phyloP scores from a whole-genome alignment of 2,797 vertebrate genomes.

The Rhadinocentrus ornatus region DNA sequence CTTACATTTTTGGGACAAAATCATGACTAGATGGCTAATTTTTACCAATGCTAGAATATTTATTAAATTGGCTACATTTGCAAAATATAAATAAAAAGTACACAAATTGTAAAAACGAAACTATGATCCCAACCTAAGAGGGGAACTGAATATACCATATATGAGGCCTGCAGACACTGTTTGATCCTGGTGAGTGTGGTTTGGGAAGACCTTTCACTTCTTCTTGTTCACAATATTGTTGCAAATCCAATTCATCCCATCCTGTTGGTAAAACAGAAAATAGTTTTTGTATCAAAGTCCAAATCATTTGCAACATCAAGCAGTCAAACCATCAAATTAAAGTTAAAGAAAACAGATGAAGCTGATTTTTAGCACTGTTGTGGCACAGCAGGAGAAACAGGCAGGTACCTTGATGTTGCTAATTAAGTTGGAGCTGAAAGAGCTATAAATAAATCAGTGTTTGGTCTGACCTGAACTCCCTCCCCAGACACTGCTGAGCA shows the following conservation, averaged over 20 bases:
- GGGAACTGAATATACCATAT: constrained; percentile 11
- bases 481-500: constrained; percentile 91
- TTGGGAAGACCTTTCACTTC: constrained; percentile 70
- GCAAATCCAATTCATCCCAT: constrained; percentile 90
- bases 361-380: background rate
- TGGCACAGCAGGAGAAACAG: constrained; percentile 4
- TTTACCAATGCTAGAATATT: constrained; percentile 11
- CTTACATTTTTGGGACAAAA: constrained; percentile 4
- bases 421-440: constrained; percentile 10
- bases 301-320: background rate
- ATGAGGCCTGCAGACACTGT: constrained; percentile 17
- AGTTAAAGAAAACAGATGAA: constrained; percentile 3
- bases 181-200: constrained; percentile 6
- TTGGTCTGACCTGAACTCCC: constrained; percentile 87
- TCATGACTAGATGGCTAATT: constrained; percentile 19
- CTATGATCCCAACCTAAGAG: constrained; percentile 18
- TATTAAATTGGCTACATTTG: constrained; percentile 38
- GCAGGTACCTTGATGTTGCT: background rate
- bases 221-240: constrained; percentile 86
- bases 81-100: constrained; percentile 60
- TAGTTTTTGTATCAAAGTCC: background rate
- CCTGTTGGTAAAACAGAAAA: constrained; percentile 65
- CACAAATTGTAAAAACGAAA: constrained; percentile 61
- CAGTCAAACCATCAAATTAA: background rate
- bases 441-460: constrained; percentile 25